Conservation (phyloP, 2,113 vertebrate genomes). For the Vulpes ferrilata region DNA sequence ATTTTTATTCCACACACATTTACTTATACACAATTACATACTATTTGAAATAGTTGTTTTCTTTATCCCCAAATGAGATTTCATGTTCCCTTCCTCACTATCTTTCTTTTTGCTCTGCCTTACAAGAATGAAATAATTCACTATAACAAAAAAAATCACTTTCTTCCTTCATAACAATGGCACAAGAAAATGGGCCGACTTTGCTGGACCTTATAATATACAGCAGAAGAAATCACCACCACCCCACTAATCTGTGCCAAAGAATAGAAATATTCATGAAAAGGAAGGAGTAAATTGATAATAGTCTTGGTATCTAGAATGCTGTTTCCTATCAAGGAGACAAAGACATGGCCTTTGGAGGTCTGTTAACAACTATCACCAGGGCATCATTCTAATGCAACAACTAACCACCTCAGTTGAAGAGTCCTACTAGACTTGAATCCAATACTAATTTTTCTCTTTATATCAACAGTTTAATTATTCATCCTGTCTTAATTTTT, state of each 20-base stretch:
- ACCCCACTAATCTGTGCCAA: not conserved
- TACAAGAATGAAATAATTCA: not conserved
- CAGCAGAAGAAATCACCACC: not conserved
- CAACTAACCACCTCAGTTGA: not conserved
- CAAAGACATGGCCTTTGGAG: not conserved
- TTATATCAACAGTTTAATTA: not conserved
- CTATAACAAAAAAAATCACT: not conserved
- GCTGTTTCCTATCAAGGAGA: not conserved
- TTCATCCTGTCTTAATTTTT: not conserved
- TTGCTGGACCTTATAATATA: not conserved
- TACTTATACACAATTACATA: not conserved
- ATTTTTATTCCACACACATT: not conserved
- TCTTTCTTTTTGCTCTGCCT: not conserved
- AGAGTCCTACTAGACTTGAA: not conserved
- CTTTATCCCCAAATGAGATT: not conserved
- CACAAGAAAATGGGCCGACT: not conserved
- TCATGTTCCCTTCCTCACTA: not conserved
- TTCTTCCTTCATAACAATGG: not conserved
- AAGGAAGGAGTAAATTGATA: not conserved
- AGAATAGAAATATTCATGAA: not conserved
- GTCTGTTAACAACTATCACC: not conserved
- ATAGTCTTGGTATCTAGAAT: not conserved
- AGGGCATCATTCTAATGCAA: not conserved
- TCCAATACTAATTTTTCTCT: not conserved
- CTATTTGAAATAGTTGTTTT: constrained; percentile 8